phyloP scores from a whole-genome alignment of 2,888 invertebrate species.

The Cataglyphis rosenhaueri region DNA sequence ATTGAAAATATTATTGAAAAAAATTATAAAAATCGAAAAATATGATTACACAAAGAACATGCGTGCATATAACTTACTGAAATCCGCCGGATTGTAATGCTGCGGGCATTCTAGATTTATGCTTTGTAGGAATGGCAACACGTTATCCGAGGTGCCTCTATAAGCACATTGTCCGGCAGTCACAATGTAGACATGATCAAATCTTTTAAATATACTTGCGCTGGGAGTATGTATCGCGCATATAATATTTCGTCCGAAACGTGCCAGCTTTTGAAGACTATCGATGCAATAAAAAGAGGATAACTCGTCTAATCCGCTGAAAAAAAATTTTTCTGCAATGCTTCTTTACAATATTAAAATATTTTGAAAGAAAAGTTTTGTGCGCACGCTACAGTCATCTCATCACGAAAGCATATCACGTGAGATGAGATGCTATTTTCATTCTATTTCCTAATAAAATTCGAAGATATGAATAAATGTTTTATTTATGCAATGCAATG shows the following conservation, averaged over 20 bases:
- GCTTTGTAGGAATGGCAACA: constrained; percentile 93
- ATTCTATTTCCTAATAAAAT: neutral
- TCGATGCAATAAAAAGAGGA: constrained; percentile 95
- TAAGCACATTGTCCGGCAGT: constrained; percentile 96
- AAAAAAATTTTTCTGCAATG: constrained; percentile 37
- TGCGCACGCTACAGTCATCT: neutral
- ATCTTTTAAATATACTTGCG: constrained; percentile 95
- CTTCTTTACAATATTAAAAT: neutral
- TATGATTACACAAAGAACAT: neutral
- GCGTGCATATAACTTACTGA: constrained; percentile 88
- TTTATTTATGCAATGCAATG: neutral
- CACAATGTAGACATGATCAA: constrained; percentile 96
- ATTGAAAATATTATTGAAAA: neutral
- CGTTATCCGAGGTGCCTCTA: constrained; percentile 91
- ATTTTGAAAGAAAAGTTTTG: neutral
- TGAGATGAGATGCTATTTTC: neutral
- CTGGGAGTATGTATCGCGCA: constrained; percentile 99
- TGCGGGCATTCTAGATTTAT: constrained; percentile 94
- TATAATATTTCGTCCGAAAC: constrained; percentile 95
- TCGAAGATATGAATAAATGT: neutral
- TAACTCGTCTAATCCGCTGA: constrained; percentile 95
- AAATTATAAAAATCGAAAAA: constrained; percentile 14
- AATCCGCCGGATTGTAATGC: constrained; percentile 98
- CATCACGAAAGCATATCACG: neutral
- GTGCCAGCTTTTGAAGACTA: constrained; percentile 93